These are phyloP conservation scores for Musca vetustissima DNA, from an alignment of 1,140 invertebrate genomes.

Conservation along the genomic window DNA sequence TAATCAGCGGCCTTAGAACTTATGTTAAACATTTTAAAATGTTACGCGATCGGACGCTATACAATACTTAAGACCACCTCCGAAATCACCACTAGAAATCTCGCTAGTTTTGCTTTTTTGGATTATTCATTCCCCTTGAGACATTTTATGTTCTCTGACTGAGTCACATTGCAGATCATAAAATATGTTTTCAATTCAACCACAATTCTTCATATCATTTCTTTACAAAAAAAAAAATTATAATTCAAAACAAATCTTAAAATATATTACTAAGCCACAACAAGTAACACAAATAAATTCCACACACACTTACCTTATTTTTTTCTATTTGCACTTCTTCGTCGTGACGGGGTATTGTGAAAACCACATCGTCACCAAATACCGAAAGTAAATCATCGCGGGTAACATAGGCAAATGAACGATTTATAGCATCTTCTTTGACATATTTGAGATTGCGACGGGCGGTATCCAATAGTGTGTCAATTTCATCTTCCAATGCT, in stretches of 20 bases:
- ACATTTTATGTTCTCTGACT: no score
- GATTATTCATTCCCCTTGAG: no score
- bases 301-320: conserved; percentile 28
- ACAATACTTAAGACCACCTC: no score
- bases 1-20: no score
- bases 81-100: no score
- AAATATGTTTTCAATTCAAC: background rate
- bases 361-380: conserved; percentile 46
- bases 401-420: conserved; percentile 51
- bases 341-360: conserved; percentile 50
- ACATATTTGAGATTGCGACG: conserved; percentile 46
- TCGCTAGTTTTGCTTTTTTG: no score
- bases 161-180: background rate
- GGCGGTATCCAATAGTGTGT: conserved; percentile 46
- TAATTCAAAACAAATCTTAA: background rate
- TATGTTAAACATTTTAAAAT: no score
- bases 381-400: conserved; percentile 47
- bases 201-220: background rate
- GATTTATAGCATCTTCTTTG: conserved; percentile 46
- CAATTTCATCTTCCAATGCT: conserved; percentile 41
- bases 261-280: background rate
- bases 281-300: background rate
- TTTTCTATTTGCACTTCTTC: conserved; percentile 47
- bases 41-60: no score
- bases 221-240: no score